Evolutionary conservation across 2,113 vertebrate genomes (phyloP), one percentile per base, ranked within the genome.

Genomic region (Chloropsis cyanopogon): DNA sequence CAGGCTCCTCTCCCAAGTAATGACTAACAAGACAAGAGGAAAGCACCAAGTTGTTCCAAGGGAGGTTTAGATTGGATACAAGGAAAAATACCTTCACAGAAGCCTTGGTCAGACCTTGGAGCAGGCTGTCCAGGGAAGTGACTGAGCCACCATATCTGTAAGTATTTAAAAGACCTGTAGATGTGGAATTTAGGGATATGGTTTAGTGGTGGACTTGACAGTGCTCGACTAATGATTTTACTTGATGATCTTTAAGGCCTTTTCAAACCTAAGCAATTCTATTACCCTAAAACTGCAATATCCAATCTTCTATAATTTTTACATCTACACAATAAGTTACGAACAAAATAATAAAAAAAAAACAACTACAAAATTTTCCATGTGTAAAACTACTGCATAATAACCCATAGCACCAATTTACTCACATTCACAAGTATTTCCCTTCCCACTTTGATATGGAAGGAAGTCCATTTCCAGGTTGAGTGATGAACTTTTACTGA

Each of bases 351-450:
- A 42, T 78, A 37, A n/a, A 39, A 61, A 20, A 29, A 22, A 28
- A 22, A 6, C 6, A n/a, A n/a, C 4, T 14, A 39, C 7, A 39
- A 33, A 33, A 20, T n/a, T 41, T 47, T 59, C 21, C 35, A 57
- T 22, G 3, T 9, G 6, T 26, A 60, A 70, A 87, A 70, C 9
- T 9, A 39, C 15, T 61, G 42, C 15, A 33, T 33, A 41, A 72
- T 33, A 88, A 72, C 12, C 10, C 5, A 2, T 4, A 79, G 37
- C 9, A 42, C 4, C n/a, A 92, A 82, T 64, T 46, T 95, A 96
- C 70, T 97, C 96, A 95, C 47, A 46, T 89, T 79, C 54, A 42
- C 29, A 88, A 88, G 56, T 35, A 94, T 17, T 86, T 94, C 69
- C 42, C 86, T 86, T 95, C 86, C 82, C 80, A 91, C 86, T 77